Conservation (phyloP, 1,140 invertebrate genomes). For the Bombus soroeensis region DNA sequence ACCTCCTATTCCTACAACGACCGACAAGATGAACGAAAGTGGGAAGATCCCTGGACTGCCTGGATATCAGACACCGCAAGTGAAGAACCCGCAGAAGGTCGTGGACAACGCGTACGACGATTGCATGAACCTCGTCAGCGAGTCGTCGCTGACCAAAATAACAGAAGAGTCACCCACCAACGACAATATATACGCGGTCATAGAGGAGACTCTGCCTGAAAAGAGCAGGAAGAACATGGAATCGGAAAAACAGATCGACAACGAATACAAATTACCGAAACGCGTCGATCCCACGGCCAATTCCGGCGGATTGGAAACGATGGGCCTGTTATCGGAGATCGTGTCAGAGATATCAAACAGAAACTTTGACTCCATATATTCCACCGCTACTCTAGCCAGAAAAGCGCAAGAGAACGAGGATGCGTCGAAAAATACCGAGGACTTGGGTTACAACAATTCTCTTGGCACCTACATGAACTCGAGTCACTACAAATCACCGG, state of each 20-base stretch:
- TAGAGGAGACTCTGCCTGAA: slow-evolving; percentile 86
- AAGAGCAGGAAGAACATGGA: slow-evolving; percentile 64
- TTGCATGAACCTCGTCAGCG: slow-evolving; percentile 87
- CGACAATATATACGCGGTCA: slow-evolving; percentile 94
- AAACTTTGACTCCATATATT: slow-evolving; percentile 94
- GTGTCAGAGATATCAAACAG: slow-evolving; percentile 93
- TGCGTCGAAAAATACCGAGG: slow-evolving; percentile 65
- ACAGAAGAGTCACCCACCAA: slow-evolving; percentile 85
- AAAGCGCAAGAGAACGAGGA: slow-evolving; percentile 84
- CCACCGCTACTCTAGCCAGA: slow-evolving; percentile 86
- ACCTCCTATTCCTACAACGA: slow-evolving; percentile 81
- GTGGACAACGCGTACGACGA: slow-evolving; percentile 87
- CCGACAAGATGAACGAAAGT: slow-evolving; percentile 72
- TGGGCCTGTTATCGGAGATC: slow-evolving; percentile 91
- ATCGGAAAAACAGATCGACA: slow-evolving; percentile 55
- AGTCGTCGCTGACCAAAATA: slow-evolving; percentile 85
- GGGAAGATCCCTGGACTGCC: slow-evolving; percentile 80
- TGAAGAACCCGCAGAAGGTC: slow-evolving; percentile 51
- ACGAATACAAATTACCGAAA: slow-evolving; percentile 84
- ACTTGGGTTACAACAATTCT: slow-evolving; percentile 67
- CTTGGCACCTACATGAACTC: slow-evolving; percentile 83
- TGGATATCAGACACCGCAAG: slow-evolving; percentile 82
- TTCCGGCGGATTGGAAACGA: slow-evolving; percentile 83
- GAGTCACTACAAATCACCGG: slow-evolving; percentile 84
- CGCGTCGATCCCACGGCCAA: slow-evolving; percentile 76